Conservation (phyloP, 2,113 vertebrate species). For the Aspiorhynchus laticeps region DNA sequence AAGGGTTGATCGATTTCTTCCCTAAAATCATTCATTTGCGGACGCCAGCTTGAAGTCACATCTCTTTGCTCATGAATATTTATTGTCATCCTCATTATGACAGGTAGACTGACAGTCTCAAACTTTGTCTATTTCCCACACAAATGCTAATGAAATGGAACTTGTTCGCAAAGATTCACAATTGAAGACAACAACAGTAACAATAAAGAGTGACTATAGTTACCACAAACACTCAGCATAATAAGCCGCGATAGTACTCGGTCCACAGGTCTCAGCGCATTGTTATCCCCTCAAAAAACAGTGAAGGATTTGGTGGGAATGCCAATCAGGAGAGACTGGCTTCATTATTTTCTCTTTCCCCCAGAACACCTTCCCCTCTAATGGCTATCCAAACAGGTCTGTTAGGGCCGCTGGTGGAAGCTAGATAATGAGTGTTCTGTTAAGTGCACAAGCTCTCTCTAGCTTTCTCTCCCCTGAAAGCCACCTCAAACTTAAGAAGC, state of each 20-base stretch:
- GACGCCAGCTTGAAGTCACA: background rate
- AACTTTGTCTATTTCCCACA: background rate
- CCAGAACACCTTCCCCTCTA: constrained; percentile 86
- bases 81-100: constrained; percentile 20
- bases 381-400: constrained; percentile 87
- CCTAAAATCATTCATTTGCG: background rate
- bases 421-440: constrained; percentile 91
- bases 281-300: constrained; percentile 84
- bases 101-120: background rate
- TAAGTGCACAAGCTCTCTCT: constrained; percentile 67
- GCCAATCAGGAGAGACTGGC: constrained; percentile 62
- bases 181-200: constrained; percentile 21
- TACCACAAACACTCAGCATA: constrained; percentile 84
- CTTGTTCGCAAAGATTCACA: constrained; percentile 37
- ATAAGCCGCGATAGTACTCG: constrained; percentile 83
- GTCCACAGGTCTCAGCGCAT: constrained; percentile 61
- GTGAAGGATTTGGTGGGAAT: constrained; percentile 70
- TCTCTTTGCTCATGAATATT: constrained; percentile 34
- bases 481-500: constrained; percentile 82
- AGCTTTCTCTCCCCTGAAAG: background rate
- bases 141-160: constrained; percentile 29
- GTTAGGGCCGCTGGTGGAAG: constrained; percentile 80
- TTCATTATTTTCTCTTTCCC: constrained; percentile 46
- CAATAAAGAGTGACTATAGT: constrained; percentile 67
- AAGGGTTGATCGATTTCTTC: background rate